Conservation (phyloP, 2,797 vertebrate species). For the Notamacropus eugenii region DNA sequence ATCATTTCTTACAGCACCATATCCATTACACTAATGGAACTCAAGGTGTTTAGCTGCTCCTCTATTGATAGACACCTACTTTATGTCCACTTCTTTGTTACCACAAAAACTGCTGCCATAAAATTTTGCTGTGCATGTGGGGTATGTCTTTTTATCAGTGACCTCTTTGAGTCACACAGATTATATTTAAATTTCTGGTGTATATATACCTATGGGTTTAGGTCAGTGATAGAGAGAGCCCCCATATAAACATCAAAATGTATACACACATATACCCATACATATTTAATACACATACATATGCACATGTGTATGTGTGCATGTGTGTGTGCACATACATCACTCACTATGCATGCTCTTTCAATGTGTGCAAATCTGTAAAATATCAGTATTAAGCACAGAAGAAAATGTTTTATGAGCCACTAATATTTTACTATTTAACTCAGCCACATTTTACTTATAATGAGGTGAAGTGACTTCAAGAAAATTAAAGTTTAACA, state of each 20-base stretch:
- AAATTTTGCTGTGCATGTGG: background rate
- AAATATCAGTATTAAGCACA: background rate
- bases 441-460: constrained; percentile 33
- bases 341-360: background rate
- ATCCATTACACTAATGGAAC: background rate
- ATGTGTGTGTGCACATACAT: background rate
- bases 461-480: constrained; percentile 31
- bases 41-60: background rate
- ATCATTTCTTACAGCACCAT: background rate
- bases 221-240: background rate
- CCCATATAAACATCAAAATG: background rate
- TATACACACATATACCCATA: background rate
- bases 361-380: background rate
- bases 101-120: background rate
- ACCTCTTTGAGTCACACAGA: background rate
- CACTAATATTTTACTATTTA: constrained; percentile 19
- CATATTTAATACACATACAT: background rate
- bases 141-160: background rate
- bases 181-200: background rate
- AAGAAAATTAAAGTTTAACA: constrained; percentile 56
- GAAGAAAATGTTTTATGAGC: constrained; percentile 9
- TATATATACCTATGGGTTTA: background rate
- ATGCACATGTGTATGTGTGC: background rate
- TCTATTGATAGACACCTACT: background rate
- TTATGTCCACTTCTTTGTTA: background rate